phyloP scores from a whole-genome alignment of 2,888 invertebrate genomes.

The Yponomeuta plumbellus region DNA sequence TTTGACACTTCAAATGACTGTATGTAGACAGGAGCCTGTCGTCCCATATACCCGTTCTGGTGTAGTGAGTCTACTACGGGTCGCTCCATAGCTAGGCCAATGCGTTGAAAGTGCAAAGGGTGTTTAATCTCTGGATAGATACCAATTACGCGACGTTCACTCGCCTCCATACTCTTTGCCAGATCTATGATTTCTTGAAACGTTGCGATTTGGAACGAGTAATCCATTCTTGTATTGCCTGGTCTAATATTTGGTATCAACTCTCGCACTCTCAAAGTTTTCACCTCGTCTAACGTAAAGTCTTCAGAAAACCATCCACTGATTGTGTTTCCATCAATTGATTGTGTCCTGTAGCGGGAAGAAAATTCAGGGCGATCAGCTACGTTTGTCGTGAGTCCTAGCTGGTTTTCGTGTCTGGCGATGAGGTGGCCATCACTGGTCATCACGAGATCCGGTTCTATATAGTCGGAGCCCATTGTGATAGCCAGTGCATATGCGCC shows the following conservation, averaged over 20 bases:
- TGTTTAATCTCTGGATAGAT: constrained; percentile 68
- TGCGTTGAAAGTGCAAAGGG: constrained; percentile 49
- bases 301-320: constrained; percentile 67
- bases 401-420: constrained; percentile 62
- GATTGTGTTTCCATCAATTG: constrained; percentile 43
- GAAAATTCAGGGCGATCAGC: constrained; percentile 50
- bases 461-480: constrained; percentile 62
- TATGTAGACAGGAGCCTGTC: constrained; percentile 52
- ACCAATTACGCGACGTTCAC: constrained; percentile 49
- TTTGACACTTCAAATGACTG: constrained; percentile 67
- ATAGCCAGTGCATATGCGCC: constrained; percentile 63
- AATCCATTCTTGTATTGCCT: constrained; percentile 58
- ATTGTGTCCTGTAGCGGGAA: constrained; percentile 48
- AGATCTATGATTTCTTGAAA: constrained; percentile 64
- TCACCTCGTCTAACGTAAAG: constrained; percentile 61
- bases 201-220: constrained; percentile 50
- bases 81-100: constrained; percentile 55
- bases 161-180: constrained; percentile 52
- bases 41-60: constrained; percentile 49
- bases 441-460: constrained; percentile 66
- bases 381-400: constrained; percentile 56
- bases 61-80: constrained; percentile 53
- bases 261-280: constrained; percentile 55
- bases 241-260: constrained; percentile 55
- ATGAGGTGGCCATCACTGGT: constrained; percentile 59